phyloP scores from a whole-genome alignment of 2,113 vertebrate species.

The Grammomys dolichurus region DNA sequence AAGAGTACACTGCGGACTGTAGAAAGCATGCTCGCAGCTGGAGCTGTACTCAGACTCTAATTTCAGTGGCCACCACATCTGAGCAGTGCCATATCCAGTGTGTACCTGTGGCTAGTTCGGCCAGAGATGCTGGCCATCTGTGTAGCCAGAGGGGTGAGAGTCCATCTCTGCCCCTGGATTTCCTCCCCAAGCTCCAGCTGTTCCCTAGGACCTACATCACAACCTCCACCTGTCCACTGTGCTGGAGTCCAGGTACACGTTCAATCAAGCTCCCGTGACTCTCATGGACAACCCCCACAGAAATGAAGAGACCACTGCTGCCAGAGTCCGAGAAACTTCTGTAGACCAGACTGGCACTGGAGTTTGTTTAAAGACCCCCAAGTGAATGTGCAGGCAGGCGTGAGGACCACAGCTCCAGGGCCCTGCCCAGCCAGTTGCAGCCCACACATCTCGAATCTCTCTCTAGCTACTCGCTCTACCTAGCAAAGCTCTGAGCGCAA shows the following conservation, averaged over 20 bases:
- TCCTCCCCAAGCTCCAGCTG: neutral
- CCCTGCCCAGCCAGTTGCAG: neutral
- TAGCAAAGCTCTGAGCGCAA: neutral
- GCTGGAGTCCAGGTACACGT: neutral
- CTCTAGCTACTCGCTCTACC: neutral
- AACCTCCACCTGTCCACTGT: neutral
- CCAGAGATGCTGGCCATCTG: neutral
- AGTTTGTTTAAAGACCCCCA: neutral
- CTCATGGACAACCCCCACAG: neutral
- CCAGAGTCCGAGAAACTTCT: neutral
- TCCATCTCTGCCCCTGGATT: neutral
- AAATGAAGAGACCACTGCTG: neutral
- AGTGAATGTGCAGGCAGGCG: neutral
- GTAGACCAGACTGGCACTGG: neutral
- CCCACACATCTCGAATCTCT: neutral
- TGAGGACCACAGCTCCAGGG: neutral
- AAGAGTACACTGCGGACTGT: neutral
- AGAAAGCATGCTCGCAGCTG: neutral
- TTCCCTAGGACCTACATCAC: neutral
- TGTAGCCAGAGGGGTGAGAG: fast-evolving
- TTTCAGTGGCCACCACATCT: neutral
- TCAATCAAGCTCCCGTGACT: neutral
- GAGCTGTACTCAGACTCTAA: neutral
- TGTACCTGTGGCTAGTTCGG: neutral
- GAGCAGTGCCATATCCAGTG: neutral